A percentile compares a stretch with the other conserved stretches of the same genome.
Evolutionary conservation across 2,113 vertebrate species (phyloP).

Genomic region (Geothlypis trichas): DNA sequence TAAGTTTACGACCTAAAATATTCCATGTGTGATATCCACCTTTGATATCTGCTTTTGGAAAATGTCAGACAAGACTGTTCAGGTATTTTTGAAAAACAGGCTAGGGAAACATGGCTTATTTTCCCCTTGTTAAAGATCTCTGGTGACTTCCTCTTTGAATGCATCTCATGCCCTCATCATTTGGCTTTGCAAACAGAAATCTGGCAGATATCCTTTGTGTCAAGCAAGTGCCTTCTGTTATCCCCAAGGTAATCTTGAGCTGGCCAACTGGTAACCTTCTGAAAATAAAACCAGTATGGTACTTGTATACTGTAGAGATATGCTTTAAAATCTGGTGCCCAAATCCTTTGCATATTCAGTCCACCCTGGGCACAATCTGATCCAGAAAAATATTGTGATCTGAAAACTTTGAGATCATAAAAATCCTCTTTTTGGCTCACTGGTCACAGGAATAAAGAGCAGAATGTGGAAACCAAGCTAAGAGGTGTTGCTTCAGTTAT

Average conservation of each 20-base stretch:
- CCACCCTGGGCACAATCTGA: not conserved
- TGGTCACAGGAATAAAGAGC: not conserved
- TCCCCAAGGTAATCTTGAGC: not conserved
- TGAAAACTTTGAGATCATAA: not conserved
- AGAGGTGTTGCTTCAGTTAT: not conserved
- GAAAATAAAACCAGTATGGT: not conserved
- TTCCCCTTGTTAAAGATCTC: not conserved
- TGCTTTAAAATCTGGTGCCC: not conserved
- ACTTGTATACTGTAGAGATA: not conserved
- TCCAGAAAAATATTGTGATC: not conserved
- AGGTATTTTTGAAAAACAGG: not conserved
- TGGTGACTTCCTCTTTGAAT: not conserved
- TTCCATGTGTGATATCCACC: not conserved
- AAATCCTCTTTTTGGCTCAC: not conserved
- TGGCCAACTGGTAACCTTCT: conserved; percentile 21
- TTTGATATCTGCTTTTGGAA: not conserved
- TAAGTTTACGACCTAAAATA: not conserved
- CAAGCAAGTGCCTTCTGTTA: conserved; percentile 46
- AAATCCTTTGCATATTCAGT: not conserved
- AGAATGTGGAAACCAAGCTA: not conserved
- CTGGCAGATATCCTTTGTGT: conserved; percentile 17
- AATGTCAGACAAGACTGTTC: not conserved
- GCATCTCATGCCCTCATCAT: not conserved
- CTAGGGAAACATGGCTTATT: not conserved
- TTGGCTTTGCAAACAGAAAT: conserved; percentile 39